Percentiles rank a stretch among this genome's conserved stretches.
phyloP scores from a whole-genome alignment of 2,113 vertebrate genomes.

The Galbula dea region DNA sequence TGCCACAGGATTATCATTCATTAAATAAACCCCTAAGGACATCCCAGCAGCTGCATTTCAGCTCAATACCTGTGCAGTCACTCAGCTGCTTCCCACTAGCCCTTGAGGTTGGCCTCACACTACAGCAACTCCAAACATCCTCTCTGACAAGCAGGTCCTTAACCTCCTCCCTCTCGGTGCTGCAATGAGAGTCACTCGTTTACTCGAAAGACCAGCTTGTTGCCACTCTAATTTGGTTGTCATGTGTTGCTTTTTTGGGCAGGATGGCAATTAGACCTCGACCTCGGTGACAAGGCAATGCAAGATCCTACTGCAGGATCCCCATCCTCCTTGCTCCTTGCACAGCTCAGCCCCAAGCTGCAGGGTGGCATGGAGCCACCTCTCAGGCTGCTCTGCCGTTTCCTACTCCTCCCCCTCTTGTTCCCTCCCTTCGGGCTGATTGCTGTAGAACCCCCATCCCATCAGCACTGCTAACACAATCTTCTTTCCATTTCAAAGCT shows the following conservation, averaged over 20 bases:
- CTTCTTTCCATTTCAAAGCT: neutral
- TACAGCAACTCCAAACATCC: neutral
- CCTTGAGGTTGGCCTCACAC: neutral
- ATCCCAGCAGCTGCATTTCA: neutral
- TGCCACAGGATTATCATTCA: neutral
- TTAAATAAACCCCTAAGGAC: neutral
- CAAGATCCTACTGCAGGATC: neutral
- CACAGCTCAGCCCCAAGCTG: neutral
- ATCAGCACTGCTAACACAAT: neutral
- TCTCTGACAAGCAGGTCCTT: neutral
- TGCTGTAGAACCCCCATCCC: neutral
- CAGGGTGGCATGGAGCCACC: neutral
- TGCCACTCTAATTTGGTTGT: neutral
- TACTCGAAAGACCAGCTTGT: neutral
- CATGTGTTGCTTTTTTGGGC: neutral
- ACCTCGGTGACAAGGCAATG: neutral
- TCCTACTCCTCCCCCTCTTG: too few species aligned
- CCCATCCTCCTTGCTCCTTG: neutral
- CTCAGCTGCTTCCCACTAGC: neutral
- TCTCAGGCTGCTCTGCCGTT: neutral
- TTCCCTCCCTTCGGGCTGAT: neutral
- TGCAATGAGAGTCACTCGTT: conserved; percentile 23
- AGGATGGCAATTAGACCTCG: neutral
- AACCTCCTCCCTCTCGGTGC: neutral
- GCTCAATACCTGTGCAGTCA: neutral